phyloP scores from a whole-genome alignment of 2,113 vertebrate genomes.

The Cariama cristata region DNA sequence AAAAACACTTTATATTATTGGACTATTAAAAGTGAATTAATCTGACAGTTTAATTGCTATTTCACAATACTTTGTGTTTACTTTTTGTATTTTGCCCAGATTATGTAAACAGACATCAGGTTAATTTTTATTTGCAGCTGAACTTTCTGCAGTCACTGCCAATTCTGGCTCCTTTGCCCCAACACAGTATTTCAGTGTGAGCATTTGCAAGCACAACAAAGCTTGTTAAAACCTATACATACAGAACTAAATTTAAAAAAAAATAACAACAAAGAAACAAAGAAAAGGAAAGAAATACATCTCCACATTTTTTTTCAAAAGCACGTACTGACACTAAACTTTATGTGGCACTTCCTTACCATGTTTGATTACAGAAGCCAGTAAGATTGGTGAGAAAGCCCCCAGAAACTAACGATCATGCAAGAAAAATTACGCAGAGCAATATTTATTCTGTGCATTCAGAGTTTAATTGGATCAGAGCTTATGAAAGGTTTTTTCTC shows the following conservation, averaged over 20 bases:
- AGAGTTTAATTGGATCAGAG: neutral
- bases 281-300: neutral
- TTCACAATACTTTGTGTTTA: neutral
- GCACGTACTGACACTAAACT: neutral
- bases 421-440: neutral
- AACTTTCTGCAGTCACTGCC: neutral
- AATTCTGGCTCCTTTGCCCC: neutral
- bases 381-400: neutral
- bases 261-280: neutral
- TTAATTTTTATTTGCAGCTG: constrained; percentile 21
- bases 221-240: neutral
- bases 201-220: neutral
- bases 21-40: neutral
- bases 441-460: neutral
- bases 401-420: neutral
- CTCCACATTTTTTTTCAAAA: neutral
- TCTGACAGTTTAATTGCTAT: neutral
- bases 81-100: neutral
- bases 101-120: constrained; percentile 22
- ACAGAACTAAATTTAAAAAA: neutral
- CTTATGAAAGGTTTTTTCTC: neutral
- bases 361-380: neutral
- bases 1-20: neutral
- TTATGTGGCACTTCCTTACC: neutral
- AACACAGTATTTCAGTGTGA: neutral